phyloP scores from a whole-genome alignment of 2,888 invertebrate species.

The Pedicia rivosa region DNA sequence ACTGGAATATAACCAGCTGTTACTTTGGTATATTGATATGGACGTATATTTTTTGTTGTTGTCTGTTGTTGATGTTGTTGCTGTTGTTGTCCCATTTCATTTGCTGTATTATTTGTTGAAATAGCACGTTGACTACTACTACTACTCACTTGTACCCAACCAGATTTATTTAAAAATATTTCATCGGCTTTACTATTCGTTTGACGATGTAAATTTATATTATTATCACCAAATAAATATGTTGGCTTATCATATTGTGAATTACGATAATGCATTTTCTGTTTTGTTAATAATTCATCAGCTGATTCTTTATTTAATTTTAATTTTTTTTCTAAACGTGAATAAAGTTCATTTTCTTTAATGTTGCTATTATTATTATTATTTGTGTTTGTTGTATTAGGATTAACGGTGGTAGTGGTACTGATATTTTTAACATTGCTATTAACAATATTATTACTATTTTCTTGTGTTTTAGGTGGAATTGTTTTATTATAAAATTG shows the following conservation, averaged over 20 bases:
- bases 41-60: constrained; percentile 19
- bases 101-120: constrained; percentile 18
- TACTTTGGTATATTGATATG: constrained; percentile 13
- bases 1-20: constrained; percentile 3
- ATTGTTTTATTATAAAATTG: not conserved
- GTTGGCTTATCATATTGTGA: constrained; percentile 23
- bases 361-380: not conserved
- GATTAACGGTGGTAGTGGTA: too few relatives aligned
- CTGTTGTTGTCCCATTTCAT: not conserved
- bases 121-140: constrained; percentile 13
- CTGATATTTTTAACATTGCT: constrained; percentile 6
- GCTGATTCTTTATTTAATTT: not conserved
- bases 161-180: constrained; percentile 31
- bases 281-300: constrained; percentile 1
- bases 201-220: constrained; percentile 2
- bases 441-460: not conserved
- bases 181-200: constrained; percentile 18
- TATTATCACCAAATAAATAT: constrained; percentile 28
- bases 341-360: constrained; percentile 5
- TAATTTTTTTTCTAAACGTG: constrained; percentile 4
- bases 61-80: not conserved
- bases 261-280: constrained; percentile 28
- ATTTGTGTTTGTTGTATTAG: not conserved
- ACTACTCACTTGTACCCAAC: constrained; percentile 36
- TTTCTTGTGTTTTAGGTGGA: not conserved